These are phyloP conservation scores for Heliconius hortense DNA, from an alignment of 2,888 invertebrate species.

Conservation along the genomic window DNA sequence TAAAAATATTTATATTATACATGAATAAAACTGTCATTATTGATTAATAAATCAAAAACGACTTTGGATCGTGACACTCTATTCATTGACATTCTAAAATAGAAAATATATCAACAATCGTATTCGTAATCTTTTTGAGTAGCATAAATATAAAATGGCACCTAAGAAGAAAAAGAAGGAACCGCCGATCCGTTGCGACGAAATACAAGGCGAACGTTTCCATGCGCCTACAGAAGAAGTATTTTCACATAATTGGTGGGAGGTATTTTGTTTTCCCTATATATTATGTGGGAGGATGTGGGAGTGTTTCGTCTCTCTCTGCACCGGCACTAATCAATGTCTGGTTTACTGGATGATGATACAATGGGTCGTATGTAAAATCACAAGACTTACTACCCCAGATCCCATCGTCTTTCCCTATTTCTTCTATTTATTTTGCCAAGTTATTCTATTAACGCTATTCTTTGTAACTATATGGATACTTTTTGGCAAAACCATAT, in stretches of 20 bases:
- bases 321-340: constrained; percentile 66
- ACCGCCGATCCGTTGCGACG: constrained; percentile 52
- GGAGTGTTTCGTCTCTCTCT: constrained; percentile 61
- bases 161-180: constrained; percentile 51
- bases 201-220: constrained; percentile 57
- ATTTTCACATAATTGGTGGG: constrained; percentile 66
- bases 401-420: constrained; percentile 70
- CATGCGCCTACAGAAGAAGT: constrained; percentile 59
- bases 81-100: background rate
- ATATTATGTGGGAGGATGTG: constrained; percentile 61
- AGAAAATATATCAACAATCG: background rate
- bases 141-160: constrained; percentile 47
- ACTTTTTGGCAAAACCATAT: constrained; percentile 54
- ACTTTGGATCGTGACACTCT: background rate
- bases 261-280: constrained; percentile 71
- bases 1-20: background rate
- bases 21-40: background rate
- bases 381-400: constrained; percentile 60
- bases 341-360: constrained; percentile 69
- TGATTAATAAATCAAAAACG: background rate
- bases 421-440: constrained; percentile 70
- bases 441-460: constrained; percentile 60
- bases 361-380: constrained; percentile 71
- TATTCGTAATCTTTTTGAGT: background rate
- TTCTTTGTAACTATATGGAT: constrained; percentile 59